These are phyloP conservation scores for Passerina amoena DNA, from an alignment of 2,113 vertebrate genomes.

Conservation along the genomic window DNA sequence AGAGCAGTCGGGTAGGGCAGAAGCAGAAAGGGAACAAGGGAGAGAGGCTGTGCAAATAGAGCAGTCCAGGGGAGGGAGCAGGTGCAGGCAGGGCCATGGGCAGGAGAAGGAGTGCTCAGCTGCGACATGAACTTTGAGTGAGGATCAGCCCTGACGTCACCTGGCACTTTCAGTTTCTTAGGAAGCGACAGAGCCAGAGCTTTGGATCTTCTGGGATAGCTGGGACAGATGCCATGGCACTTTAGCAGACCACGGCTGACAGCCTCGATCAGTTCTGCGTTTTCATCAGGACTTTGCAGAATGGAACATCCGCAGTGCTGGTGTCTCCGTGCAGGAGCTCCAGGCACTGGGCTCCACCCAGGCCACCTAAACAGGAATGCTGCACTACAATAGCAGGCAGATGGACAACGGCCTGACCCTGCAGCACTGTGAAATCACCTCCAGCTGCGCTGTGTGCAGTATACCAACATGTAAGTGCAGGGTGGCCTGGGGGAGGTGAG, in stretches of 20 bases:
- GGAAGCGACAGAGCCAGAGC: neutral
- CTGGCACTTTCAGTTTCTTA: accelerated
- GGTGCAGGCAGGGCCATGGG: neutral
- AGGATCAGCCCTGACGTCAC: accelerated
- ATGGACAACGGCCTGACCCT: accelerated
- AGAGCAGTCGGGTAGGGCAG: accelerated
- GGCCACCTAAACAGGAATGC: accelerated
- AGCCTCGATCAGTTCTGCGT: accelerated
- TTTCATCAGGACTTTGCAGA: accelerated
- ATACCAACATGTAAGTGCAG: accelerated
- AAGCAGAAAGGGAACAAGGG: neutral
- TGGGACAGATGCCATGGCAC: too few species aligned
- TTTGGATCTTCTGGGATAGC: neutral
- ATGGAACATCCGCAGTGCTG: accelerated
- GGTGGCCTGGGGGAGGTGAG: neutral
- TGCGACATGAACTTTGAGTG: neutral
- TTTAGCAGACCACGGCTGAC: accelerated
- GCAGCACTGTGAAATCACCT: neutral
- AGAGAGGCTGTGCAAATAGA: neutral
- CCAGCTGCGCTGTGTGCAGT: neutral
- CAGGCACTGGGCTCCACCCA: too few species aligned
- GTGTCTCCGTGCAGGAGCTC: neutral
- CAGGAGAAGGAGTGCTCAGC: accelerated
- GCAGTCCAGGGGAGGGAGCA: neutral
- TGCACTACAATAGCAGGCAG: accelerated